Evolutionary conservation across 2,888 invertebrate species (phyloP), one percentile per base, ranked within the genome.

Genomic region (Eutolmus rufibarbis): DNA sequence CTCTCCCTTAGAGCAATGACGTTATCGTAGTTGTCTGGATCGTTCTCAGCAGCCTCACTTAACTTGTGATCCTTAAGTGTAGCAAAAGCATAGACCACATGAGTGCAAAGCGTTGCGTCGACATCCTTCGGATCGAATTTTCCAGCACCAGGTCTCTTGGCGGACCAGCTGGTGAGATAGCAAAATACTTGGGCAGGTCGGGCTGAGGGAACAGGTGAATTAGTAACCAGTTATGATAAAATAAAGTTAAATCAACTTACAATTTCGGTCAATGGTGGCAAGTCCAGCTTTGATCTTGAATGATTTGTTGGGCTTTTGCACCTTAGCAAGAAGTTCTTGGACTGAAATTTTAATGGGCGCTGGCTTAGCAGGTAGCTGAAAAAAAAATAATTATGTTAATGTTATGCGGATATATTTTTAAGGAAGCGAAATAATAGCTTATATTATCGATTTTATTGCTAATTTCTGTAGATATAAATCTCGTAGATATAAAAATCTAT

Each of bases 131-230:
- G 98, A 88, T 94, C 95, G 93, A 98, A 99, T 91, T 96, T 96
- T 14, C 98, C 98, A 4, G 95, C 94, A 86, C 97, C 97, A 0
- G 97, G 97, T 86, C 98, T 94, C 92, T 98, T 98, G 88, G 97
- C 95, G 0, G 98, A 97, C 98, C 99, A 99, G 90, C 97, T 98
- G 1, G 99, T 98, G 92, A 98, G 94, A 92, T 99, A 99, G 93
- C 99, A 99, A 90, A 98, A 96, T 3, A 98, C 96, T 93, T 97
- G 97, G 0, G 97, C 96, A 81, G 96, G 96, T 74, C 97, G 96
- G 89, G 95, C 97, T 97, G 92, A 1, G 91, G 91, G 90, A 88
- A 84, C 76, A 66, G 40, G 66, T 19, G 88, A 40, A 81, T 31
- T 16, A 14, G 7, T n/a, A 86, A 56, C 34, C 9, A 23, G 76